A percentile compares a stretch with the other conserved stretches of the same genome.
Conservation (phyloP, 2,888 invertebrate species). For the Saturnia pavonia region DNA sequence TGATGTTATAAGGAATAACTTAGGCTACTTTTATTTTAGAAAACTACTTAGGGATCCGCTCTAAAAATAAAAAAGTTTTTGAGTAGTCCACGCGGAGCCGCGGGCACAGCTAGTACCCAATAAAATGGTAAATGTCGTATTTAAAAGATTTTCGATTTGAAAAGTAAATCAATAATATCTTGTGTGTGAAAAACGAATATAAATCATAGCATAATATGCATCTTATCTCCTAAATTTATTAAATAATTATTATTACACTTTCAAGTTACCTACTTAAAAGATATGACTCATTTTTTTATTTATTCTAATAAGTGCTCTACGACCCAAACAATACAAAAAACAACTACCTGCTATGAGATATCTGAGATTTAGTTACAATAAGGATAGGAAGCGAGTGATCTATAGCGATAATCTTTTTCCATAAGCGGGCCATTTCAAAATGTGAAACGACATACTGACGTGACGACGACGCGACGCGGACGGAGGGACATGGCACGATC, state of each 20-base stretch:
- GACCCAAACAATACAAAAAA: slow-evolving; percentile 70
- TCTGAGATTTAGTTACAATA: slow-evolving; percentile 62
- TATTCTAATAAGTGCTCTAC: slow-evolving; percentile 38
- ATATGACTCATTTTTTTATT: slow-evolving; percentile 49
- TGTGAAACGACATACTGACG: slow-evolving; percentile 47
- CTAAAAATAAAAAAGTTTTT: no score
- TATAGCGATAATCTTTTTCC: slow-evolving; percentile 63
- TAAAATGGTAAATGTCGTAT: no score
- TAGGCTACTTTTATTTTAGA: no score
- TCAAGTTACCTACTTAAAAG: background rate
- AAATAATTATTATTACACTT: background rate
- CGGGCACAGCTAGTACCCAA: no score
- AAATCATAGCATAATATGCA: no score
- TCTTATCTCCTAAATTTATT: no score
- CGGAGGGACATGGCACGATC: slow-evolving; percentile 64
- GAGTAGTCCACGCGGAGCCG: no score
- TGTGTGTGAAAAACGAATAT: no score
- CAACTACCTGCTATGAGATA: slow-evolving; percentile 70
- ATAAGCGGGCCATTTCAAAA: slow-evolving; percentile 58
- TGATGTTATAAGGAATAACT: no score
- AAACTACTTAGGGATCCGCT: no score
- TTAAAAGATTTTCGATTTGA: no score
- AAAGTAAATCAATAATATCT: no score
- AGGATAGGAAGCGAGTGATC: slow-evolving; percentile 61
- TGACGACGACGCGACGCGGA: slow-evolving; percentile 15